Evolutionary conservation across 2,113 vertebrate species (phyloP).

Genomic region (Motacilla tschutschensis): DNA sequence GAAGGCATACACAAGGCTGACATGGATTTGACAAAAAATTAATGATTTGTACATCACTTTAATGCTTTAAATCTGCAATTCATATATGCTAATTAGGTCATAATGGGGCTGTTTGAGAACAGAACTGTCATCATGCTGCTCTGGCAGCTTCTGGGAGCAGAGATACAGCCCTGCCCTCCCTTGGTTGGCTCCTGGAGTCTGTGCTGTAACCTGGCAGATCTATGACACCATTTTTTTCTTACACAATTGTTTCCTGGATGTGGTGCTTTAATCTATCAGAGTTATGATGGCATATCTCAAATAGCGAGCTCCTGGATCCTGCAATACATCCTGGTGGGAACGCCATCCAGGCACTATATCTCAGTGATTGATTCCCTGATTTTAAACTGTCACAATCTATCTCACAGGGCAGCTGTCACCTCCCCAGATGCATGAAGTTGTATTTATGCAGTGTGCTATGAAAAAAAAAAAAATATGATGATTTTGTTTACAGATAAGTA

Average conservation of each 20-base stretch:
- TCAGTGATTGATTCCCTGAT: conserved; percentile 75
- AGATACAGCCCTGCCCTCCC: conserved; percentile 58
- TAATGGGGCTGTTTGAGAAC: conserved; percentile 81
- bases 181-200: conserved; percentile 59
- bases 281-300: conserved; percentile 76
- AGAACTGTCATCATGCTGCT: conserved; percentile 78
- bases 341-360: conserved; percentile 49
- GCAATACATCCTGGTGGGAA: conserved; percentile 62
- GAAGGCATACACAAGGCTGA: conserved; percentile 77
- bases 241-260: conserved; percentile 74
- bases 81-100: conserved; percentile 83
- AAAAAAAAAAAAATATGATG: conserved; percentile 10
- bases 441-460: conserved; percentile 71
- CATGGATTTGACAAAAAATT: conserved; percentile 84
- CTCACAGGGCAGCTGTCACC: conserved; percentile 75
- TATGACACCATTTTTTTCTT: conserved; percentile 49
- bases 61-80: conserved; percentile 84
- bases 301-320: conserved; percentile 71
- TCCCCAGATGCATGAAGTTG: conserved; percentile 71
- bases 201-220: conserved; percentile 72
- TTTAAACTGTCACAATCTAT: conserved; percentile 74
- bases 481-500: conserved; percentile 75
- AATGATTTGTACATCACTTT: conserved; percentile 86
- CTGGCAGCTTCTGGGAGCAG: conserved; percentile 70
- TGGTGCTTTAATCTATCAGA: conserved; percentile 78